Base-by-base conservation (phyloP, 1,140 invertebrate species). In the Aculops lycopersici region DNA sequence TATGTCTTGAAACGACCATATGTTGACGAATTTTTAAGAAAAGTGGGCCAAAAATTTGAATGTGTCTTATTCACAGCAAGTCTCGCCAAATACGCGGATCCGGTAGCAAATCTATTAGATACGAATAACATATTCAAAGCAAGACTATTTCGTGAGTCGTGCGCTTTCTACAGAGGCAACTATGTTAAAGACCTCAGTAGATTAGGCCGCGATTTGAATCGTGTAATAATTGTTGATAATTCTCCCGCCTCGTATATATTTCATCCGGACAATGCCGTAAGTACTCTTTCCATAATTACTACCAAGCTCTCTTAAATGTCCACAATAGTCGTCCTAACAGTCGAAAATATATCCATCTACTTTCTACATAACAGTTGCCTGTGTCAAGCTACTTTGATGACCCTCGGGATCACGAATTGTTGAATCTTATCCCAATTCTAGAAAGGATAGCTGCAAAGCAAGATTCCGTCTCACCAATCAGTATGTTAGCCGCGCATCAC, bases 231-330 rank as follows among this genome's bases (percentile, higher is more conserved):
- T 54, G 76, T 98, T 46, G 92, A 98, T 65, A 98, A 98, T 65
- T 95, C 86, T 50, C 90, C 90, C 50, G 88, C 84, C 51, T 92
- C 83, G 44, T 98, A 97, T 64, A 88, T 94, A 64, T 98, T 98
- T 72, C 92, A 98, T 72, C 88, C 90, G 56, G 80, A 95, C 58
- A 95, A 97, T 67, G 88, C 90, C 57, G 86, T 95, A 63, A 77
- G 76, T 72, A 48, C 36, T 45, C 19, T 38, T 8, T 41, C 15
- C 12, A 14, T 36, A n/a, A 24, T n/a, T 38, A 21, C 35, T 4
- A 16, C 20, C 20, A 31, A 12, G 4, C 17, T 20, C 31, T 18
- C 8, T 35, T 35, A 39, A 14, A 3, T 38, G 15, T 3, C 4
- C 16, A 31, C 19, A 35, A n/a, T 2, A 1, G 36, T n/a, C 3